These are phyloP conservation scores for Choloepus didactylus DNA, from an alignment of 2,797 vertebrate genomes.

Conservation along the genomic window DNA sequence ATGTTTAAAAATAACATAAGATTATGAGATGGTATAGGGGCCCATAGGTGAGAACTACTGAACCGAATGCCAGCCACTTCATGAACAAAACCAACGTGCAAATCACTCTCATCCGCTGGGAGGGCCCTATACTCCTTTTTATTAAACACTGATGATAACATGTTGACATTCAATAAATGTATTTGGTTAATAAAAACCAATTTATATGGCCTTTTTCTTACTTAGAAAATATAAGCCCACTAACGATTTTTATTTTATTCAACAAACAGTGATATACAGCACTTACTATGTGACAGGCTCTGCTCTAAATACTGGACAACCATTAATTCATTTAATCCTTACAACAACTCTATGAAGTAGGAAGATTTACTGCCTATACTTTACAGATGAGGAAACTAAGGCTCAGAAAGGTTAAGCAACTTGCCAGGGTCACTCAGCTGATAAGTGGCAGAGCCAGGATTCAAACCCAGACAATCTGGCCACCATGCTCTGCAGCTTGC, in stretches of 20 bases:
- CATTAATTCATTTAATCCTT: background rate
- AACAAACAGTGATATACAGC: background rate
- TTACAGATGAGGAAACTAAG: background rate
- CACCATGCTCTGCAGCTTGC: background rate
- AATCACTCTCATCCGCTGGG: background rate
- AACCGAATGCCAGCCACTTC: background rate
- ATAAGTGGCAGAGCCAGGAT: background rate
- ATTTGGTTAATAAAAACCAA: background rate
- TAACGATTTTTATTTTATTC: background rate
- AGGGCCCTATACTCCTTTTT: background rate
- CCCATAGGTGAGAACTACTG: background rate
- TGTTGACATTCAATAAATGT: background rate
- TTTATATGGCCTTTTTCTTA: background rate
- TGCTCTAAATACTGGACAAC: background rate
- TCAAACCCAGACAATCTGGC: background rate
- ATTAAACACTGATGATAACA: constrained; percentile 2
- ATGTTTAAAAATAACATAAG: constrained; percentile 10
- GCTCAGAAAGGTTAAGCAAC: background rate
- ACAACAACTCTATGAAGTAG: background rate
- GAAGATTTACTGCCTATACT: background rate
- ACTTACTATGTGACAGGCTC: background rate
- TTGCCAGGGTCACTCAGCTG: background rate
- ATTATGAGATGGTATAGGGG: background rate
- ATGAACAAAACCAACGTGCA: background rate
- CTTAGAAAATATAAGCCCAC: background rate